Percentiles rank a stretch among this genome's conserved stretches.
Evolutionary conservation across 2,888 invertebrate species (phyloP).

Genomic region (Icerya purchasi): DNA sequence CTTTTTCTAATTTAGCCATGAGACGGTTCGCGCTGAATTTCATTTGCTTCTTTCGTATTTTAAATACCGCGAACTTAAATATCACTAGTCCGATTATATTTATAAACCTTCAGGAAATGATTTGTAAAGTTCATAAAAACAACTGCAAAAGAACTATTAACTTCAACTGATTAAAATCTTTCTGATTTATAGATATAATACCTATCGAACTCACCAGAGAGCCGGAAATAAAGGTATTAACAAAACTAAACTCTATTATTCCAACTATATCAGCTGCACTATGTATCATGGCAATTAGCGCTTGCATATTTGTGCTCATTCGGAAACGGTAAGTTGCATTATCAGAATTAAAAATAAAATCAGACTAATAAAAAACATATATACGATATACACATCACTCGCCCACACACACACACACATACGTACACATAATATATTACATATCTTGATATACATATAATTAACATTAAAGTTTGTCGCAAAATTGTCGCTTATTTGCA

Average conservation of each 20-base stretch:
- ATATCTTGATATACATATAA: neutral
- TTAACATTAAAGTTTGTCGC: no score
- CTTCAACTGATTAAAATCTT: neutral
- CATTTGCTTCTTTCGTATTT: no score
- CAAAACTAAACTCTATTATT: constrained; percentile 13
- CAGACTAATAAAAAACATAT: no score
- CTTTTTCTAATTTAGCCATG: no score
- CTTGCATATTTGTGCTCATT: constrained; percentile 13
- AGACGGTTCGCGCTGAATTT: no score
- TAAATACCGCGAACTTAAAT: no score
- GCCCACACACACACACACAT: no score
- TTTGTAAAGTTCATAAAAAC: no score
- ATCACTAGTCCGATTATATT: no score
- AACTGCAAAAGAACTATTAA: no score
- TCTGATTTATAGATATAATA: constrained; percentile 5
- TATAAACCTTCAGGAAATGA: no score
- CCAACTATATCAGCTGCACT: constrained; percentile 12
- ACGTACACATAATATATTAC: neutral
- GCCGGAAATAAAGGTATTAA: constrained; percentile 1
- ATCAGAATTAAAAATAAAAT: neutral
- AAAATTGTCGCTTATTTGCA: no score
- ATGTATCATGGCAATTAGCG: constrained; percentile 13
- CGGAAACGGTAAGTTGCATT: constrained; percentile 10
- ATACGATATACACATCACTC: neutral
- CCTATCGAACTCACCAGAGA: constrained; percentile 6